Evolutionary conservation across 2,888 invertebrate genomes (phyloP).

Genomic region (Campaea margaritaria): DNA sequence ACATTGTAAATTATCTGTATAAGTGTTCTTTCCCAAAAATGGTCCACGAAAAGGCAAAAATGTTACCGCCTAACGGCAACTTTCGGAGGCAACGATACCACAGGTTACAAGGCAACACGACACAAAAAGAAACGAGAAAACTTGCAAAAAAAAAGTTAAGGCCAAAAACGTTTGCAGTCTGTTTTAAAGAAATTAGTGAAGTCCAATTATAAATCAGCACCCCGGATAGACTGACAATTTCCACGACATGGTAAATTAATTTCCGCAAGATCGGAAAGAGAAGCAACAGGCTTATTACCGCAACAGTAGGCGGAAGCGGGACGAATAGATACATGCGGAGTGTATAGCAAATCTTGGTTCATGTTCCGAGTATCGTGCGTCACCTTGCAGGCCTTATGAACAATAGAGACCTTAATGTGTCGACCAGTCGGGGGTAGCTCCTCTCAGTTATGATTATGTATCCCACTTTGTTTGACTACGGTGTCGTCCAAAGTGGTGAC

Average conservation of each 20-base stretch:
- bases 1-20: not conserved
- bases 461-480: conserved; percentile 41
- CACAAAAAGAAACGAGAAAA: not conserved
- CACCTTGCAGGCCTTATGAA: not conserved
- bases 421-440: not conserved
- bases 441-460: conserved; percentile 36
- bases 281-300: too few relatives aligned
- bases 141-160: too few relatives aligned
- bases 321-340: not conserved
- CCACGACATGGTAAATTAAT: not conserved
- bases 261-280: not conserved
- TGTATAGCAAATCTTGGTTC: conserved; percentile 9
- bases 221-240: too few relatives aligned
- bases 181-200: too few relatives aligned
- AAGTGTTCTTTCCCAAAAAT: conserved; percentile 7
- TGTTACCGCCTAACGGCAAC: not conserved
- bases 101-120: not conserved
- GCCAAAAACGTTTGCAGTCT: too few relatives aligned
- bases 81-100: not conserved
- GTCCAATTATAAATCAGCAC: too few relatives aligned
- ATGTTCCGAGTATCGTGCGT: not conserved
- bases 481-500: conserved; percentile 42
- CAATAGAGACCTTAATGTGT: not conserved
- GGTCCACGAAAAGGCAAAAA: conserved; percentile 6
- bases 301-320: not conserved